phyloP scores from a whole-genome alignment of 2,888 invertebrate species.

The Pollenia griseotomentosa region DNA sequence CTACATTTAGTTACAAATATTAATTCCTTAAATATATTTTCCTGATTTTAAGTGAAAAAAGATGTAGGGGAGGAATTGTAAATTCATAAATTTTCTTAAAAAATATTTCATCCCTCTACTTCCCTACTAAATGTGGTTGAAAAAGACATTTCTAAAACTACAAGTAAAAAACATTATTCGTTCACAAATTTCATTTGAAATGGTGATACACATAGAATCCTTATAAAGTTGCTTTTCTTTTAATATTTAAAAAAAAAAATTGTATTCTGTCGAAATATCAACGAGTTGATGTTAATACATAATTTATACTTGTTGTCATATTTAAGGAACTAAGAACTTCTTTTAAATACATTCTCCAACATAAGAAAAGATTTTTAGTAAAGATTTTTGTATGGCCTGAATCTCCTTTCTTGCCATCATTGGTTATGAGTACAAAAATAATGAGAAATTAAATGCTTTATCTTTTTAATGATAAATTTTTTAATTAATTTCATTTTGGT shows the following conservation, averaged over 20 bases:
- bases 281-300: slow-evolving; percentile 36
- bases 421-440: slow-evolving; percentile 45
- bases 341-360: too few relatives aligned
- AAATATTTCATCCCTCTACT: too few relatives aligned
- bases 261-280: slow-evolving; percentile 54
- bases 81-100: too few relatives aligned
- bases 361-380: too few relatives aligned
- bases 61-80: too few relatives aligned
- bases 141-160: slow-evolving; percentile 46
- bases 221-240: slow-evolving; percentile 50
- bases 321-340: too few relatives aligned
- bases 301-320: background rate
- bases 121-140: too few relatives aligned
- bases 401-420: slow-evolving; percentile 30
- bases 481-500: slow-evolving; percentile 32
- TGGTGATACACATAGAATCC: too few relatives aligned
- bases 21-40: too few relatives aligned
- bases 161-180: slow-evolving; percentile 18
- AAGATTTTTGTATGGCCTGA: too few relatives aligned
- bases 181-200: background rate
- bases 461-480: slow-evolving; percentile 43
- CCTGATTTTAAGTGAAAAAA: too few relatives aligned
- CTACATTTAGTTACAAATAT: too few relatives aligned
- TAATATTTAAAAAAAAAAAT: slow-evolving; percentile 52
- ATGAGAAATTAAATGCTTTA: slow-evolving; percentile 41